Evolutionary conservation across 2,888 invertebrate species (phyloP).

Genomic region (Eupithecia dodoneata): DNA sequence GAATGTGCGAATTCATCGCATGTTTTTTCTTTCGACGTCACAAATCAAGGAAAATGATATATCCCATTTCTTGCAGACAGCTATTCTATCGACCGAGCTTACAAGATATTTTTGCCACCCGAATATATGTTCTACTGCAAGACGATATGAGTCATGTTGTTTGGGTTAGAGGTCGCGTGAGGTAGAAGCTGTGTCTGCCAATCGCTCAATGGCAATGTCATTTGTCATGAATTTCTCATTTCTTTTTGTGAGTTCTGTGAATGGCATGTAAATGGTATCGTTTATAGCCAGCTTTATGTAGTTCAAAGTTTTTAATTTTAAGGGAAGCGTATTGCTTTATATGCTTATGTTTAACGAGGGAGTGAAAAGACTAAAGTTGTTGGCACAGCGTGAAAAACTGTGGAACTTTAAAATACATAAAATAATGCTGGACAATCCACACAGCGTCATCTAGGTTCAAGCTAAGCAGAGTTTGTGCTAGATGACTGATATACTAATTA

Average conservation of each 20-base stretch:
- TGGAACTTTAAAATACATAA: not conserved
- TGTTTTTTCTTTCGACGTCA: constrained; percentile 41
- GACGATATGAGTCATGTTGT: constrained; percentile 10
- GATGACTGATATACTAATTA: too few relatives aligned
- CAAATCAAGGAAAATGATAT: constrained; percentile 49
- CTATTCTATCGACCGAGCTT: constrained; percentile 29
- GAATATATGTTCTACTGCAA: constrained; percentile 20
- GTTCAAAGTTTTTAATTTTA: constrained; percentile 12
- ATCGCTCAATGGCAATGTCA: constrained; percentile 48
- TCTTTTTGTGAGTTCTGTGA: constrained; percentile 39
- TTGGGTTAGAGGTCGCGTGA: constrained; percentile 22
- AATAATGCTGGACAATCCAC: too few relatives aligned
- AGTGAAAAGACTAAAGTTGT: not conserved
- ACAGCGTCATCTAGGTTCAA: too few relatives aligned
- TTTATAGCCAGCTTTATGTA: constrained; percentile 16
- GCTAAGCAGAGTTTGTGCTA: too few relatives aligned
- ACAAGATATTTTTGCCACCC: constrained; percentile 15
- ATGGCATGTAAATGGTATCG: constrained; percentile 35
- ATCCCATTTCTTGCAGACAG: constrained; percentile 42
- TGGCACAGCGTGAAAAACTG: not conserved
- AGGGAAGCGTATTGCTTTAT: constrained; percentile 10
- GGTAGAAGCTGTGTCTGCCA: constrained; percentile 41
- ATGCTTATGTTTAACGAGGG: not conserved
- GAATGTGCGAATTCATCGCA: constrained; percentile 47
- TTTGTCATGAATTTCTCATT: constrained; percentile 50